Evolutionary conservation across 1,140 invertebrate species (phyloP).

Genomic region (Conus betulinus): DNA sequence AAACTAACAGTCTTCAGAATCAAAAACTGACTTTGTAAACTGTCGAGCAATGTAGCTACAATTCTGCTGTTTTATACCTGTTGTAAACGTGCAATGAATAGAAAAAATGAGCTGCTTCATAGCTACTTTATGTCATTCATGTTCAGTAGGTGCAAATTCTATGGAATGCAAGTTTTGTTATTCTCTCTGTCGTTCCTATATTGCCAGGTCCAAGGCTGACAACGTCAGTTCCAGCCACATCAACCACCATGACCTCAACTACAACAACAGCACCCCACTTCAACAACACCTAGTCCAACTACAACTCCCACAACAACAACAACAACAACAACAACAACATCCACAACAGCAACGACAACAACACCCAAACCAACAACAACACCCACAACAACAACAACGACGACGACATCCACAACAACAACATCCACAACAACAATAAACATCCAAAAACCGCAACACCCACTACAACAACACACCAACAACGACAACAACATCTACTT

Average conservation of each 20-base stretch:
- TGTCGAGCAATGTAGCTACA: no score
- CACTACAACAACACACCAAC: background rate
- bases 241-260: background rate
- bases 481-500: background rate
- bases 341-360: background rate
- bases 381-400: background rate
- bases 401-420: background rate
- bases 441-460: background rate
- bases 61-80: no score
- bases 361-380: background rate
- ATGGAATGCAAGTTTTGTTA: no score
- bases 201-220: background rate
- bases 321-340: background rate
- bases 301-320: background rate
- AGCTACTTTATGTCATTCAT: no score
- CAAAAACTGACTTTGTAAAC: no score
- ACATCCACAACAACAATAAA: background rate
- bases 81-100: no score
- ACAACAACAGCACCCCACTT: background rate
- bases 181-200: no score
- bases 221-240: background rate
- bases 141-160: no score
- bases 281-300: constrained; percentile 1
- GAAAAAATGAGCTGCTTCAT: no score
- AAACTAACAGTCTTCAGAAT: no score